Conservation (phyloP, 2,888 invertebrate genomes). For the Deilephila elpenor region DNA sequence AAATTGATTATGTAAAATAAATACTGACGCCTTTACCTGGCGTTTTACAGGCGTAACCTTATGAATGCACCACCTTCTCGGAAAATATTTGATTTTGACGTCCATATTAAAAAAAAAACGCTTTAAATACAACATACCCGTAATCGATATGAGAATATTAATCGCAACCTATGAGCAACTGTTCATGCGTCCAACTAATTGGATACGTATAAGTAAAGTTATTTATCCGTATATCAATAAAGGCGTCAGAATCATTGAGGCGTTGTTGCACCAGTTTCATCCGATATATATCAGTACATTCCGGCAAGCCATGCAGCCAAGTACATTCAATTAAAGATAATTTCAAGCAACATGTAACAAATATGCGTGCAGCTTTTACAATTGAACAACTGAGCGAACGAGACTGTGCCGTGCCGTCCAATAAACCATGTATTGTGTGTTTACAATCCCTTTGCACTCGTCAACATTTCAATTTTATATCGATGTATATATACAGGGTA, state of each 20-base stretch:
- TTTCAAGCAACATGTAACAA: conserved; percentile 14
- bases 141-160: conserved; percentile 1
- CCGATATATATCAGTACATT: conserved; percentile 9
- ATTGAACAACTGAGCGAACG: neutral
- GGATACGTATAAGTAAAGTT: neutral
- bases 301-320: conserved; percentile 11
- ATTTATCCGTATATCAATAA: neutral
- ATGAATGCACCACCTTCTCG: too few relatives aligned
- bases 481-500: too few relatives aligned
- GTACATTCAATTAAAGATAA: conserved; percentile 14
- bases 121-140: neutral
- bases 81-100: too few relatives aligned
- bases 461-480: too few relatives aligned
- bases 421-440: neutral
- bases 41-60: too few relatives aligned
- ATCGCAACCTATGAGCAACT: neutral
- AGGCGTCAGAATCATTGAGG: neutral
- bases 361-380: conserved; percentile 11
- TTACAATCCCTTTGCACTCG: neutral
- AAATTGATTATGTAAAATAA: too few relatives aligned
- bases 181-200: neutral
- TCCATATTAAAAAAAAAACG: too few relatives aligned
- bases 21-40: too few relatives aligned
- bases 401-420: neutral
- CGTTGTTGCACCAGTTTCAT: neutral